Conservation (phyloP, 1,140 invertebrate genomes). For the Eurosta solidaginis region DNA sequence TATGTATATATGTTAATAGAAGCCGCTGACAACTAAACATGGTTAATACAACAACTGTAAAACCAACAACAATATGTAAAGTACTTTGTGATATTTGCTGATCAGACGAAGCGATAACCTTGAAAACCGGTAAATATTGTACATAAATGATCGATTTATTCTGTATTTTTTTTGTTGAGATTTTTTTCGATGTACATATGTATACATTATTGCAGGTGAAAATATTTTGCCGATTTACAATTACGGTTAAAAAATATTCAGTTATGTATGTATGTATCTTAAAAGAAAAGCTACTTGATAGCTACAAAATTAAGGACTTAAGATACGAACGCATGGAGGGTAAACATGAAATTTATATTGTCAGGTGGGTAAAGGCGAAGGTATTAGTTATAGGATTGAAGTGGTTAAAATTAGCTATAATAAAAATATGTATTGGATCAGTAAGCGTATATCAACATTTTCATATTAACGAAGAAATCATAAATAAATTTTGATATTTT, state of each 20-base stretch:
- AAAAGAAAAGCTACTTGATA: not conserved
- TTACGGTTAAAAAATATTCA: too few relatives aligned
- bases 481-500: too few relatives aligned
- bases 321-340: not conserved
- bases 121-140: slow-evolving; percentile 54
- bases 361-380: not conserved
- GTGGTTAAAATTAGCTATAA: too few relatives aligned
- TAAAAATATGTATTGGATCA: too few relatives aligned
- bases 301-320: not conserved
- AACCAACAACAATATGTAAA: not conserved
- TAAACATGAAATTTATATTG: not conserved
- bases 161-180: not conserved
- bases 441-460: too few relatives aligned
- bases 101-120: slow-evolving; percentile 46
- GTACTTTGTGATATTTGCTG: not conserved
- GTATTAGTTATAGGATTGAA: too few relatives aligned
- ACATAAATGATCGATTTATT: not conserved
- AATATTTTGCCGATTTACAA: not conserved
- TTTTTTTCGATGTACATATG: not conserved
- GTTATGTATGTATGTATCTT: not conserved
- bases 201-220: not conserved
- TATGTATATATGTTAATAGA: slow-evolving; percentile 37
- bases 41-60: slow-evolving; percentile 20
- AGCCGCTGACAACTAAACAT: slow-evolving; percentile 42
- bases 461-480: too few relatives aligned